A percentile compares a stretch with the other conserved stretches of the same genome.
Evolutionary conservation across 2,888 invertebrate genomes (phyloP).

Genomic region (Brachynemurus nebulosus): DNA sequence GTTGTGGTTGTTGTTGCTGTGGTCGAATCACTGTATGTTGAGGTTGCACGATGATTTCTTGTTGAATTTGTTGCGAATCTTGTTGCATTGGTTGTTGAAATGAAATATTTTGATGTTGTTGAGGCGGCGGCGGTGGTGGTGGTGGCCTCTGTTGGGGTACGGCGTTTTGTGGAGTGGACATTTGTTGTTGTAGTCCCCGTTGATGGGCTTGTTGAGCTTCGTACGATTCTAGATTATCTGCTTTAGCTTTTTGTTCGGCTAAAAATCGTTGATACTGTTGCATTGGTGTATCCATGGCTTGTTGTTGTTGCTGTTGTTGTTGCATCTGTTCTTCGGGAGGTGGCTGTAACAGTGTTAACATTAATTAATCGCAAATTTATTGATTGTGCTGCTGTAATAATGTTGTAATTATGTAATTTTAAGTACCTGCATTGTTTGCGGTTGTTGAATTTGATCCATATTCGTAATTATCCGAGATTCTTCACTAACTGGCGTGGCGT

Average conservation of each 20-base stretch:
- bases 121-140: no score
- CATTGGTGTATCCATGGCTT: not conserved
- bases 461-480: conserved; percentile 3
- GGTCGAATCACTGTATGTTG: no score
- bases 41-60: no score
- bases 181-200: conserved; percentile 27
- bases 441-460: not conserved
- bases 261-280: conserved; percentile 10
- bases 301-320: not conserved
- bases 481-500: conserved; percentile 4
- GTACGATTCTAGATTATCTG: conserved; percentile 18
- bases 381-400: conserved; percentile 7
- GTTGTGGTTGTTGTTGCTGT: conserved; percentile 27
- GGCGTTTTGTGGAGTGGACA: no score
- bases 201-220: conserved; percentile 21
- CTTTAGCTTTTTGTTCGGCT: conserved; percentile 28
- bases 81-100: no score
- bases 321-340: no score
- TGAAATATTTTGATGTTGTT: no score
- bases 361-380: conserved; percentile 9
- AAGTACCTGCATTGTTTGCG: no score
- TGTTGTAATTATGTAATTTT: no score
- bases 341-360: no score
- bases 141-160: no score
- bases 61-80: no score